These are phyloP conservation scores for Pseudochirops corinnae DNA, from an alignment of 2,797 vertebrate species.

Conservation along the genomic window DNA sequence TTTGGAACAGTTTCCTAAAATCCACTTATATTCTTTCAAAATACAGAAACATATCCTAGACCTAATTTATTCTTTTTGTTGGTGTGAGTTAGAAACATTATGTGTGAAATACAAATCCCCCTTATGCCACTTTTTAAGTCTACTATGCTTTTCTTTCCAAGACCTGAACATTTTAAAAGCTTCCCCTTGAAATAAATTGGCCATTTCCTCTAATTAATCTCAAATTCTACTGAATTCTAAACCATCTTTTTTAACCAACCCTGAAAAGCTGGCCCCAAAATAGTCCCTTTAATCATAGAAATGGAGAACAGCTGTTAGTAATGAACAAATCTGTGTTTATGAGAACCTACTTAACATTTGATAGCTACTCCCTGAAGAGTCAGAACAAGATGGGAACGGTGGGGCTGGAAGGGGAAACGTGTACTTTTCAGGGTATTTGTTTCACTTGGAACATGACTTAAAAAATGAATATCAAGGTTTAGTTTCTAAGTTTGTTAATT, in stretches of 20 bases:
- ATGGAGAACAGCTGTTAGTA: conserved; percentile 63
- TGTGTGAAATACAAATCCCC: not conserved
- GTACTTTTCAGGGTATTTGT: conserved; percentile 16
- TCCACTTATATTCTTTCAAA: not conserved
- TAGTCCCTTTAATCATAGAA: conserved; percentile 67
- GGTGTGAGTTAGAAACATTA: not conserved
- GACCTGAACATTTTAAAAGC: conserved; percentile 25
- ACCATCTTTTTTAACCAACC: conserved; percentile 34
- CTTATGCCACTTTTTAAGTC: conserved; percentile 11
- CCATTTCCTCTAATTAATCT: conserved; percentile 48
- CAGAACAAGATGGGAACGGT: not conserved
- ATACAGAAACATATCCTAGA: not conserved
- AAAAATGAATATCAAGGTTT: conserved; percentile 8
- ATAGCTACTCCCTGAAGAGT: conserved; percentile 42
- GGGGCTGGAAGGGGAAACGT: not conserved
- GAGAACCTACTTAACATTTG: conserved; percentile 45
- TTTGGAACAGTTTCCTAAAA: not conserved
- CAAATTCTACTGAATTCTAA: conserved; percentile 24
- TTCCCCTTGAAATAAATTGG: conserved; percentile 2
- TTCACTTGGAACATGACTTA: conserved; percentile 45
- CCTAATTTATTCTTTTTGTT: not conserved
- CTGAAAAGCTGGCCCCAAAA: conserved; percentile 48
- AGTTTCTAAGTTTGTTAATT: not conserved
- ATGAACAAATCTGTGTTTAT: conserved; percentile 48
- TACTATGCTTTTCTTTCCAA: not conserved